Base-by-base conservation (phyloP, 1,140 invertebrate genomes). In the Sinonovacula constricta region DNA sequence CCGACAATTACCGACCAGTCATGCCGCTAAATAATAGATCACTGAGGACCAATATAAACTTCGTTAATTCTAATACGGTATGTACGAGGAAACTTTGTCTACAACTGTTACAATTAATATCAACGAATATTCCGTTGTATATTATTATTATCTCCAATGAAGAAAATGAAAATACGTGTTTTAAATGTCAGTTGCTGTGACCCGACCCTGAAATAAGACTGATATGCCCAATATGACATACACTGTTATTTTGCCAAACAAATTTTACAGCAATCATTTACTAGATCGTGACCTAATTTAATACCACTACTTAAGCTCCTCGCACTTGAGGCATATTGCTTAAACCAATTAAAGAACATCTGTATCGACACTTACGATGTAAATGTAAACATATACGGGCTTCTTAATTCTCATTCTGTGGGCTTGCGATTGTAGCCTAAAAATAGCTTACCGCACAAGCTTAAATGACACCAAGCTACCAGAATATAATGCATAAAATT, bases 1-100 rank as follows among this genome's bases (percentile, higher is more conserved):
- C 96, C 79, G 97, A 97, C 93, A 99, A 99, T 92, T 96, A 95
- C 89, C 93, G 97, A 89, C 97, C 97, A 31, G 94, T 95, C 1
- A 96, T 98, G 88, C 94, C 95, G 33, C 93, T 98, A 28, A 95
- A 98, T 91, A 95, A 97, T 91, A 93, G 97, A 82, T 95, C 96
- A 18, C 94, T 98, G 60, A 93, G 97, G 88, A 98, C 97, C 65
- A 98, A 98, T 92, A 98, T 99, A 89, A 96, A 98, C 91, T 98
- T 98, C 91, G 95, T 89, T 84, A 85, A 84, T 84, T 18, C 18
- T 45, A 45, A 10, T 10, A 45, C 39, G 7, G 39, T 10, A 45
- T 10, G 7, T 7, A 45, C 39, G 7, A 18, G 7, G 39, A 7
- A 45, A 18, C 7, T 45, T 45, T 10, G 18, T 45, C 39, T 45